These are phyloP conservation scores for Ophioninae sp. DNA, from an alignment of 2,888 invertebrate genomes.

Conservation along the genomic window DNA sequence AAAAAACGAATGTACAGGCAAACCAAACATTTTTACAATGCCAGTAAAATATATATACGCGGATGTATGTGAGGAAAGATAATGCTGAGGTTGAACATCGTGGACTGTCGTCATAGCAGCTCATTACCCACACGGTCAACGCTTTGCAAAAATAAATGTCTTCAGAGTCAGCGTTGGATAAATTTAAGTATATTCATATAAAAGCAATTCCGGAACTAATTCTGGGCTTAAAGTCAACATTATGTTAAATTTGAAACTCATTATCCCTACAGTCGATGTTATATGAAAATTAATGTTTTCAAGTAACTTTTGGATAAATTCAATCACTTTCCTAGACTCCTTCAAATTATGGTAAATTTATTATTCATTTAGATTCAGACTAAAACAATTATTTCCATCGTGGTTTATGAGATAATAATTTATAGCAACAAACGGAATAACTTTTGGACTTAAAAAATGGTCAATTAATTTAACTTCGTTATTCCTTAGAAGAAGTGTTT, in stretches of 20 bases:
- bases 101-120: not conserved
- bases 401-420: too few relatives aligned
- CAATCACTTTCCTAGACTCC: too few relatives aligned
- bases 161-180: not conserved
- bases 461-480: too few relatives aligned
- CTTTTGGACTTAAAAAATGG: too few relatives aligned
- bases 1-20: conserved; percentile 15
- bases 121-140: not conserved
- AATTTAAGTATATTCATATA: not conserved
- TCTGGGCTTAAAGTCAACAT: not conserved
- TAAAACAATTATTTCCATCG: too few relatives aligned
- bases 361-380: too few relatives aligned
- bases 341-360: too few relatives aligned
- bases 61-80: not conserved
- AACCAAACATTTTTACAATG: not conserved
- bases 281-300: too few relatives aligned
- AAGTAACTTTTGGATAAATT: too few relatives aligned
- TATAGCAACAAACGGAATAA: too few relatives aligned
- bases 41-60: not conserved
- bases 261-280: not conserved
- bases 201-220: not conserved
- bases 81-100: not conserved
- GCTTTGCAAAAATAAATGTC: not conserved
- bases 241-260: not conserved
- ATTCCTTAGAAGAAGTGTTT: too few relatives aligned